Evolutionary conservation across 1,140 invertebrate species (phyloP).

Genomic region (Medauroidea extradentata): DNA sequence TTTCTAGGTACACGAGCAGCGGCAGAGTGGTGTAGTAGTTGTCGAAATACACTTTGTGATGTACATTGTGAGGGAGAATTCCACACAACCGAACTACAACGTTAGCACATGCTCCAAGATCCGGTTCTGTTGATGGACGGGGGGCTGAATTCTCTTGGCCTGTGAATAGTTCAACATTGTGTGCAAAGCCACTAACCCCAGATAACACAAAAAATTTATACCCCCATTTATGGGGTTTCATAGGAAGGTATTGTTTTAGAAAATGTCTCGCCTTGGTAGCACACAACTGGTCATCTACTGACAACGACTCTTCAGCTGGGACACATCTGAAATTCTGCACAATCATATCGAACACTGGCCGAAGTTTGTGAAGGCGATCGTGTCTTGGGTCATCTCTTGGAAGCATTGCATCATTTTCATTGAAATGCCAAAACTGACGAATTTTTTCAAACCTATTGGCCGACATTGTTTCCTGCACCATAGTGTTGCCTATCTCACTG

Average conservation of each 20-base stretch:
- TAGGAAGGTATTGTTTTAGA: conserved; percentile 35
- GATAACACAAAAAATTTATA: conserved; percentile 34
- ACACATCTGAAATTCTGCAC: conserved; percentile 13
- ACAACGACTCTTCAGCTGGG: conserved; percentile 29
- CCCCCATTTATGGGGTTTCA: conserved; percentile 36
- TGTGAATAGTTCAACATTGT: conserved; percentile 28
- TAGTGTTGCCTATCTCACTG: conserved; percentile 2
- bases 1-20: conserved; percentile 17
- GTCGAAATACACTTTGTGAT: conserved; percentile 27
- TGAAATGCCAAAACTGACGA: conserved; percentile 30
- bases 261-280: conserved; percentile 30
- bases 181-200: conserved; percentile 37
- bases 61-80: conserved; percentile 8
- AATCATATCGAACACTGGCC: conserved; percentile 23
- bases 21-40: conserved; percentile 27
- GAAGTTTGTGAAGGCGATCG: conserved; percentile 26
- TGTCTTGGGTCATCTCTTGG: conserved; percentile 18
- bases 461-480: conserved; percentile 26
- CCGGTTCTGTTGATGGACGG: conserved; percentile 14
- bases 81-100: conserved; percentile 21
- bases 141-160: conserved; percentile 3
- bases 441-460: conserved; percentile 38
- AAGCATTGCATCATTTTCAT: conserved; percentile 28
- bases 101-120: conserved; percentile 22
- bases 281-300: conserved; percentile 38